A percentile compares a stretch with the other conserved stretches of the same genome.
These are phyloP conservation scores for Neodon shergylaensis DNA, from an alignment of 2,113 vertebrate genomes.

Conservation along the genomic window DNA sequence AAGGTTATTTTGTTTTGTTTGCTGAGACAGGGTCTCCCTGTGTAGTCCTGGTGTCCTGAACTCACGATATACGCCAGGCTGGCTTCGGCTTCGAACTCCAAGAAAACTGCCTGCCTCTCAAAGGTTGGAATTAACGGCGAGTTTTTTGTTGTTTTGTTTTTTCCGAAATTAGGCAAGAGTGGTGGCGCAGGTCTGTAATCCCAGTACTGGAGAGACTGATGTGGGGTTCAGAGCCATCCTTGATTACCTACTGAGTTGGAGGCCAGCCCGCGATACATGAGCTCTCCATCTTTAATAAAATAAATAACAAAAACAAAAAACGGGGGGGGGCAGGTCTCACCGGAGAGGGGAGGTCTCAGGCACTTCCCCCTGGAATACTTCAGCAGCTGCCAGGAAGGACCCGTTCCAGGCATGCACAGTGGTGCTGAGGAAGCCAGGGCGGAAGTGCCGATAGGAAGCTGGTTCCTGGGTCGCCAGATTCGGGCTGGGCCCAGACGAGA, in stretches of 20 bases:
- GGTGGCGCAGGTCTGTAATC: neutral
- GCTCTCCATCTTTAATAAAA: neutral
- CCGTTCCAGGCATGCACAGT: constrained; percentile 19
- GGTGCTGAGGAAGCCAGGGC: neutral
- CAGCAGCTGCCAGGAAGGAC: too few species aligned
- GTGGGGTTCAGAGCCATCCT: neutral
- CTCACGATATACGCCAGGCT: neutral
- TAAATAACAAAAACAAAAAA: neutral
- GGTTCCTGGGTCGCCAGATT: fast-evolving
- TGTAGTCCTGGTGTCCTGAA: neutral
- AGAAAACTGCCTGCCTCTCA: neutral
- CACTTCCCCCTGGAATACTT: too few species aligned
- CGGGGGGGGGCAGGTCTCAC: neutral
- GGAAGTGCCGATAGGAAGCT: neutral
- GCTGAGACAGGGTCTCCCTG: neutral
- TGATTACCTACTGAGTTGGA: neutral
- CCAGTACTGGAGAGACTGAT: neutral
- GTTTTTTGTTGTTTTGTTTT: too few species aligned
- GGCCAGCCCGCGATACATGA: neutral
- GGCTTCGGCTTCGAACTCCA: neutral
- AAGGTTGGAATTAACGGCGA: neutral
- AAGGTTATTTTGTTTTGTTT: neutral
- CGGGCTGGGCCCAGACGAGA: fast-evolving
- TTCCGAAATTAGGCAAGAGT: neutral
- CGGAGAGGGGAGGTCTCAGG: neutral